Evolutionary conservation across 1,140 invertebrate species (phyloP), one percentile per base, ranked within the genome.

Genomic region (Zelostemma sp.): DNA sequence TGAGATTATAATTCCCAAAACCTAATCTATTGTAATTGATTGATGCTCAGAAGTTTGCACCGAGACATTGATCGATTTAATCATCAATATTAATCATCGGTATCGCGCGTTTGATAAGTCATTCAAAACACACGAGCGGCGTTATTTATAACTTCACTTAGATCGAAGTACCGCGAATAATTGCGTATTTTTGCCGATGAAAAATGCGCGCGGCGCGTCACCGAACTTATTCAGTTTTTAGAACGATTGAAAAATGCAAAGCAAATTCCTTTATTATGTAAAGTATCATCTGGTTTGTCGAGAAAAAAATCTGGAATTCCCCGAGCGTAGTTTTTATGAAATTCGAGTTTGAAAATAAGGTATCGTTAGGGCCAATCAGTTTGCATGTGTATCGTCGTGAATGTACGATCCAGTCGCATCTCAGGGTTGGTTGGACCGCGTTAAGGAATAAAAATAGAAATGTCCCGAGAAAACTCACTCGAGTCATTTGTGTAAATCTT

Each of bases 401-500:
- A 28, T 21, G 57, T 31, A 6, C 33, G 4, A 31, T 6, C 43
- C 8, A 55, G 49, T n/a, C n/a, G n/a, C n/a, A n/a, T n/a, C n/a
- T 15, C 41, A 55, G 47, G 45, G n/a, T 31, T 40, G 43, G 58
- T 25, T 19, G 17, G 41, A 17, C 51, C 33, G 35, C 12, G 21
- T 4, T 14, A 21, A 63, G 55, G 43, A 55, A 71, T 71, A 66
- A 56, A 59, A 71, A 71, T 65, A 60, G 65, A 49, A 57, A 56
- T 58, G 63, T 60, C 33, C 31, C 41, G 16, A 55, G 55, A 49
- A 72, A 67, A 60, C 55, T 67, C 55, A 41, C 43, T 64, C 55
- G 50, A 72, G 63, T 67, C 63, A 72, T 67, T 72, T 72, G 63
- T 60, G 63, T 72, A 72, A 72, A 72, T 72, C 63, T 71, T 67